Conservation (phyloP, 2,888 invertebrate species). For the Malacosoma neustria region DNA sequence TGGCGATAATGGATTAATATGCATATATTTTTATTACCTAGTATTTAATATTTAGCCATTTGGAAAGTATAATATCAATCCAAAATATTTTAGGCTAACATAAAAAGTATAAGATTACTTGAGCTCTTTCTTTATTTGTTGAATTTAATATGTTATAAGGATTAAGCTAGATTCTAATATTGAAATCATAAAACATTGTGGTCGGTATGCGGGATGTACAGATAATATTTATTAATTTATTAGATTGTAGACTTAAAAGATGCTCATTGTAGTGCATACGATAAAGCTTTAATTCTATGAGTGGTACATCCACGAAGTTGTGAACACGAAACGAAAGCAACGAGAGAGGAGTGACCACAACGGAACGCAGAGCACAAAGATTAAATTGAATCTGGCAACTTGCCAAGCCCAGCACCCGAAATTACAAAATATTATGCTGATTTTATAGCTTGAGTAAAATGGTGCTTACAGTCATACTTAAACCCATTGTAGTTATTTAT, state of each 20-base stretch:
- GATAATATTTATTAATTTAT: conserved; percentile 17
- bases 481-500: background rate
- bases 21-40: too few species aligned
- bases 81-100: too few species aligned
- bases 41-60: too few species aligned
- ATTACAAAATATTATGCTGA: conserved; percentile 63
- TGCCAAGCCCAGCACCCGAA: conserved; percentile 44
- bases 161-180: too few species aligned
- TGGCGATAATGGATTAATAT: too few species aligned
- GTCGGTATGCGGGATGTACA: conserved; percentile 7
- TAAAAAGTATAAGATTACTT: too few species aligned
- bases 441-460: conserved; percentile 33
- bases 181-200: background rate
- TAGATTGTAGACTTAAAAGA: conserved; percentile 9
- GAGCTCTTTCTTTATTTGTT: too few species aligned
- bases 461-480: background rate
- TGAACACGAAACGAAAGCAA: conserved; percentile 31
- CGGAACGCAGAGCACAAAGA: conserved; percentile 49
- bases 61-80: too few species aligned
- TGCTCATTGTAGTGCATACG: conserved; percentile 17
- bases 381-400: conserved; percentile 58
- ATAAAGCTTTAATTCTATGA: conserved; percentile 39
- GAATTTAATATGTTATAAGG: too few species aligned
- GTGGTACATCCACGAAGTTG: conserved; percentile 24
- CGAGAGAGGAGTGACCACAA: conserved; percentile 53